Percentiles rank a stretch among this genome's conserved stretches.
Evolutionary conservation across 2,888 invertebrate genomes (phyloP).

Genomic region (Watsonalla binaria): DNA sequence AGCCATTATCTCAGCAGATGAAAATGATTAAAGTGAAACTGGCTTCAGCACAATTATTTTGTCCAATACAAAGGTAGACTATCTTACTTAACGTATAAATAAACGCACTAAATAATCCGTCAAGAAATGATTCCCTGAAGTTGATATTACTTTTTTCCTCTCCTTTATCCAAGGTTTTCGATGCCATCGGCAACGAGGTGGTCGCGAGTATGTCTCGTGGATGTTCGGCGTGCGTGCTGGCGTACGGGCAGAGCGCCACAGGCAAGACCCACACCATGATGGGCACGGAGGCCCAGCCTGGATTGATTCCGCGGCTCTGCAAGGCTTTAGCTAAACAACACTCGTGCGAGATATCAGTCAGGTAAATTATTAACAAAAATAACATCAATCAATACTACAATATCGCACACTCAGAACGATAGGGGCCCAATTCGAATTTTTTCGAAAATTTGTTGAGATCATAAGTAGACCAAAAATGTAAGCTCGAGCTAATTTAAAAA

Average conservation of each 20-base stretch:
- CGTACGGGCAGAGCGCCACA: constrained; percentile 87
- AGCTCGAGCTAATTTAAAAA: no score
- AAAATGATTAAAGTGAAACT: no score
- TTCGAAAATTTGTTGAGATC: no score
- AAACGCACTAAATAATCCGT: no score
- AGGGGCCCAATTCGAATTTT: no score
- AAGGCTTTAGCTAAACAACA: constrained; percentile 44
- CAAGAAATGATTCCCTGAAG: not conserved
- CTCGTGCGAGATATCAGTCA: constrained; percentile 51
- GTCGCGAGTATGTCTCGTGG: constrained; percentile 80
- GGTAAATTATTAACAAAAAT: constrained; percentile 30
- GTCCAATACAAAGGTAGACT: no score
- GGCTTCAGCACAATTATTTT: no score
- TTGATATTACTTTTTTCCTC: not conserved
- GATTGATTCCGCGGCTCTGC: constrained; percentile 64
- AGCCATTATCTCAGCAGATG: no score
- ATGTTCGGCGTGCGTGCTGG: constrained; percentile 83
- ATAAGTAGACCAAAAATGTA: no score
- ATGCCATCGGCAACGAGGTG: constrained; percentile 81
- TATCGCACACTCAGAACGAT: no score
- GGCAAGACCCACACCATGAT: constrained; percentile 90
- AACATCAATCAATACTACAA: constrained; percentile 1
- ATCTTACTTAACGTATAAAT: no score
- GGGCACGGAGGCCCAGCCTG: constrained; percentile 73
- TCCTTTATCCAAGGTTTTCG: constrained; percentile 75